Conservation (phyloP, 2,797 vertebrate species). For the Apodemus agrarius region DNA sequence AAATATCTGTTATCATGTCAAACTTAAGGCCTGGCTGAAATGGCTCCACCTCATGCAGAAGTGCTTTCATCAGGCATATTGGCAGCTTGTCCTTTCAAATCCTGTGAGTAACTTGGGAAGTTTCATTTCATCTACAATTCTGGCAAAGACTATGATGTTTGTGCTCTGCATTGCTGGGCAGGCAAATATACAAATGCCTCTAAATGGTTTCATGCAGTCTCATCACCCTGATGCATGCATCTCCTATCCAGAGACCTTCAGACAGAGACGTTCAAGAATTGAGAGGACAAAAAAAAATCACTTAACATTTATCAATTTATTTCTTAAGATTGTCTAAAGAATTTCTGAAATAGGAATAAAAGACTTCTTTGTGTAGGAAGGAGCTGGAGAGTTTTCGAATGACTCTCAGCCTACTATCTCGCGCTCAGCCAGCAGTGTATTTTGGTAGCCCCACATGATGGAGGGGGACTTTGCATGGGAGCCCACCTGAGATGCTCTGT, state of each 20-base stretch:
- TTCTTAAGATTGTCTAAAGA: slow-evolving; percentile 70
- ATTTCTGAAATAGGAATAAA: slow-evolving; percentile 40
- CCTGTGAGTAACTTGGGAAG: neutral
- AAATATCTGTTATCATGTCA: neutral
- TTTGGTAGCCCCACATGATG: slow-evolving; percentile 24
- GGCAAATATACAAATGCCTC: slow-evolving; percentile 67
- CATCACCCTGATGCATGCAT: slow-evolving; percentile 53
- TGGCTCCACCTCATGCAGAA: neutral
- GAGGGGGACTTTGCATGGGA: slow-evolving; percentile 62
- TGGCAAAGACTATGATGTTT: slow-evolving; percentile 49
- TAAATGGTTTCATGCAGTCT: slow-evolving; percentile 75
- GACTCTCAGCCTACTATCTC: neutral
- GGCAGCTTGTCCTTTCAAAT: neutral
- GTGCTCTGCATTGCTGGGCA: slow-evolving; percentile 73
- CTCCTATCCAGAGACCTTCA: slow-evolving; percentile 70
- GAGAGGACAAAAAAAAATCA: slow-evolving; percentile 80
- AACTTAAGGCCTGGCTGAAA: neutral
- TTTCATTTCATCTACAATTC: slow-evolving; percentile 65
- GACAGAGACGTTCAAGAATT: slow-evolving; percentile 56
- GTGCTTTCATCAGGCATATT: neutral
- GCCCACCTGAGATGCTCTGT: slow-evolving; percentile 87
- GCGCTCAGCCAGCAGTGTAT: neutral
- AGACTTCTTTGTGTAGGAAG: slow-evolving; percentile 15
- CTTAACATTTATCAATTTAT: slow-evolving; percentile 79
- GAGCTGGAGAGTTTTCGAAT: neutral